Percentiles rank a stretch among this genome's conserved stretches.
phyloP scores from a whole-genome alignment of 1,140 invertebrate species.

The Drosophila ficusphila region DNA sequence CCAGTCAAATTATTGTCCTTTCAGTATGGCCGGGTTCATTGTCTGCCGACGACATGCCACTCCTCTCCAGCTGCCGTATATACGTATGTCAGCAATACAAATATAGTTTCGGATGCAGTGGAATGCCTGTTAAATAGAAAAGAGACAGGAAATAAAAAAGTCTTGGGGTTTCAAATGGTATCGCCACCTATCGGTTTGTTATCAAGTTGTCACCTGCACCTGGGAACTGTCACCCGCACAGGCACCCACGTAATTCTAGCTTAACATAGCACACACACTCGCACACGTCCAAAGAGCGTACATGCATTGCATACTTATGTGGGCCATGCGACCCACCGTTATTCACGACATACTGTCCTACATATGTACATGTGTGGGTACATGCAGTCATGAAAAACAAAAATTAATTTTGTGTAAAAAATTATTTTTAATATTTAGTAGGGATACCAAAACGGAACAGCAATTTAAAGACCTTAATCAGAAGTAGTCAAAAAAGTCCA shows the following conservation, averaged over 20 bases:
- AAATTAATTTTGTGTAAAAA: too few relatives aligned
- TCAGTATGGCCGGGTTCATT: slow-evolving; percentile 49
- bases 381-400: not conserved
- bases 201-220: slow-evolving; percentile 32
- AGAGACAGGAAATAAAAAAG: slow-evolving; percentile 11
- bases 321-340: slow-evolving; percentile 8
- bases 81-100: not conserved
- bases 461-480: not conserved
- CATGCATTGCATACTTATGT: slow-evolving; percentile 27
- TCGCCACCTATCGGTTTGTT: slow-evolving; percentile 14
- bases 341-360: not conserved
- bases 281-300: not conserved
- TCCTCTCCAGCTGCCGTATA: not conserved
- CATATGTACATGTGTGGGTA: not conserved
- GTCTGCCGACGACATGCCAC: slow-evolving; percentile 19
- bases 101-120: not conserved
- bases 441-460: too few relatives aligned
- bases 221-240: slow-evolving; percentile 2
- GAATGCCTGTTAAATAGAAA: slow-evolving; percentile 8
- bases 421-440: too few relatives aligned
- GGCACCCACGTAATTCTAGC: too few relatives aligned
- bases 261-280: not conserved
- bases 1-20: slow-evolving; percentile 24
- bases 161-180: not conserved
- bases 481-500: too few relatives aligned